A percentile compares a stretch with the other conserved stretches of the same genome.
These are phyloP conservation scores for Sebastes trivittatus DNA, from an alignment of 2,797 vertebrate genomes.

Conservation along the genomic window DNA sequence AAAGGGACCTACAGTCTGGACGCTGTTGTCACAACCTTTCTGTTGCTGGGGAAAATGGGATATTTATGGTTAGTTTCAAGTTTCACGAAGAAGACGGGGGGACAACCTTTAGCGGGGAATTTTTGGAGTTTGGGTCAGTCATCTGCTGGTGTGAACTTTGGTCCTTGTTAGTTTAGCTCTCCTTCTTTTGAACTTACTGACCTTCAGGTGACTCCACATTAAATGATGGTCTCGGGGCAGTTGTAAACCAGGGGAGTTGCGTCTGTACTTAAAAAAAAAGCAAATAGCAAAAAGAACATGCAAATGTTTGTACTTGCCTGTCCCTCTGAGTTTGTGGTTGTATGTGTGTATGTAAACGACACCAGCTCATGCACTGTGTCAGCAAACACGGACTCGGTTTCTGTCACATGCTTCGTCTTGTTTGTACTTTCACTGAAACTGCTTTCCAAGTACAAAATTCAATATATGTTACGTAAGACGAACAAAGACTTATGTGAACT, in stretches of 20 bases:
- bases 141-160: conserved; percentile 13
- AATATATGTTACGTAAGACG: conserved; percentile 1
- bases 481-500: conserved; percentile 34
- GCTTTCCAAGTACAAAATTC: conserved; percentile 25
- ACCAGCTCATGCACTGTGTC: neutral
- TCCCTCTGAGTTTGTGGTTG: neutral
- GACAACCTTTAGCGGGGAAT: conserved; percentile 39
- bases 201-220: neutral
- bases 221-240: neutral
- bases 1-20: conserved; percentile 19
- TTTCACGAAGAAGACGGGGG: conserved; percentile 52
- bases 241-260: neutral
- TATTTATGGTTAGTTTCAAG: conserved; percentile 68
- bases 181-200: neutral
- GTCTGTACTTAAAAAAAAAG: neutral
- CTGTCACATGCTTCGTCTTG: conserved; percentile 55
- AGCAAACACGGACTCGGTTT: conserved; percentile 55
- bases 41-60: conserved; percentile 70
- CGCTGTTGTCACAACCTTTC: conserved; percentile 49
- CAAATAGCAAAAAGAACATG: neutral
- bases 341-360: neutral
- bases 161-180: neutral
- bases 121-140: conserved; percentile 40
- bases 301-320: neutral
- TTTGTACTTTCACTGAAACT: conserved; percentile 29